Base-by-base conservation (phyloP, 2,888 invertebrate species). In the Steinernema hermaphroditum region DNA sequence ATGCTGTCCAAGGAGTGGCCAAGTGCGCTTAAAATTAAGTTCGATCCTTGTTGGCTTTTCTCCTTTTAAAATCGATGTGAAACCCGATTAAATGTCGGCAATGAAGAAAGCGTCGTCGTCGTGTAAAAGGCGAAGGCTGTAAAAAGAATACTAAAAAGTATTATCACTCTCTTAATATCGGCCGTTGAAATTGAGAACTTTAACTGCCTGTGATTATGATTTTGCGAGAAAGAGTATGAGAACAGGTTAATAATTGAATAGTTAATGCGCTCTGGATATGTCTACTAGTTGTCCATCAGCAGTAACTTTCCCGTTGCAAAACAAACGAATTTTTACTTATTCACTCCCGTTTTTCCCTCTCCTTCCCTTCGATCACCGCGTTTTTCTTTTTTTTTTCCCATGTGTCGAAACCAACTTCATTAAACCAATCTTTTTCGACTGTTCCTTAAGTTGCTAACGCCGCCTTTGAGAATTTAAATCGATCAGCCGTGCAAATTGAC, bases 1-100 rank as follows among this genome's bases (percentile, higher is more conserved):
- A 16, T 27, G 19, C 62, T 22, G 16, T 22, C 24, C 54, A 8
- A 12, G 37, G 12, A 37, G 62, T 27, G 29, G 16, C 62, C 32
- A 62, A 62, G 62, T 62, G 62, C 62, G 32, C 29, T 32, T 34
- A 62, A 62, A 62, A 62, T 62, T 62, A 32, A 62, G 62, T 62
- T 62, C 62, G 62, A 62, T 62, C 62, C 62, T 62, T 29, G 29
- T 19, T 62, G 62, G 27, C 29, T 62, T 62, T 62, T 62, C 62
- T 27, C 29, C 62, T 32, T 62, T 62, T 62, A 62, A 62, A 62
- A 62, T 62, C 62, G 62, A 62, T 62, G 62, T 62, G 62, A 32
- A 62, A 62, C 62, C 62, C 62, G 29, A 62, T 62, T 62, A 62
- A 62, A 62, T 62, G 27, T 62, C 62, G 62, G 62, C 62, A 62